Evolutionary conservation across 2,888 invertebrate species (phyloP).

Genomic region (Tineola bisselliella): DNA sequence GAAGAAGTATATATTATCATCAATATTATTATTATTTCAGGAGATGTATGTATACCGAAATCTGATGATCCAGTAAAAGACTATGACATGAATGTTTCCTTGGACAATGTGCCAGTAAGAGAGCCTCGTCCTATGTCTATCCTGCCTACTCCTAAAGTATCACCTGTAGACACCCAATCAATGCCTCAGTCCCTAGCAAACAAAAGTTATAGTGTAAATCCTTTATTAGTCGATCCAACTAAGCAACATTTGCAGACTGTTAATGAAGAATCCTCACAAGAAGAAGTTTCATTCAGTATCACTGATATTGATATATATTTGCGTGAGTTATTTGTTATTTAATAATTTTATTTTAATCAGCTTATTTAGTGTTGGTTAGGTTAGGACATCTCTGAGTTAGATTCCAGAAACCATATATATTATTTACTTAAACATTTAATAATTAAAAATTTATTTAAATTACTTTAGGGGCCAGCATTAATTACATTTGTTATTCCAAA

Average conservation of each 20-base stretch:
- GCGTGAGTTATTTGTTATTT: slow-evolving; percentile 32
- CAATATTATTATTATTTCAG: too few species aligned
- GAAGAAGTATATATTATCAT: too few species aligned
- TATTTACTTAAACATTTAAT: too few species aligned
- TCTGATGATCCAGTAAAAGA: background rate
- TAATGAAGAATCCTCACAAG: slow-evolving; percentile 12
- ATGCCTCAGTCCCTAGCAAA: background rate
- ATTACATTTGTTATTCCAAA: background rate
- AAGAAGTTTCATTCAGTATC: slow-evolving; percentile 41
- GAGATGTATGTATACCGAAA: background rate
- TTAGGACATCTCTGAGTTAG: too few species aligned
- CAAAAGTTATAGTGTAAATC: background rate
- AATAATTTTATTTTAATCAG: too few species aligned
- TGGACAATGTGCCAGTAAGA: slow-evolving; percentile 49
- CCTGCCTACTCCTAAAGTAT: background rate
- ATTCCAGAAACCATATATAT: too few species aligned
- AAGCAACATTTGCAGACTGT: slow-evolving; percentile 10
- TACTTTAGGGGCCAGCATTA: too few species aligned
- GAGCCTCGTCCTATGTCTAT: slow-evolving; percentile 27
- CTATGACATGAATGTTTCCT: slow-evolving; percentile 29
- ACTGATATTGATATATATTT: slow-evolving; percentile 54
- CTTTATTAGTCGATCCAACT: background rate
- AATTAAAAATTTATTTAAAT: too few species aligned
- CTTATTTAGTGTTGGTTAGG: too few species aligned
- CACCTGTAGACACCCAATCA: background rate